A percentile compares a stretch with the other conserved stretches of the same genome.
Conservation (phyloP, 1,140 invertebrate species). For the Periplaneta americana region DNA sequence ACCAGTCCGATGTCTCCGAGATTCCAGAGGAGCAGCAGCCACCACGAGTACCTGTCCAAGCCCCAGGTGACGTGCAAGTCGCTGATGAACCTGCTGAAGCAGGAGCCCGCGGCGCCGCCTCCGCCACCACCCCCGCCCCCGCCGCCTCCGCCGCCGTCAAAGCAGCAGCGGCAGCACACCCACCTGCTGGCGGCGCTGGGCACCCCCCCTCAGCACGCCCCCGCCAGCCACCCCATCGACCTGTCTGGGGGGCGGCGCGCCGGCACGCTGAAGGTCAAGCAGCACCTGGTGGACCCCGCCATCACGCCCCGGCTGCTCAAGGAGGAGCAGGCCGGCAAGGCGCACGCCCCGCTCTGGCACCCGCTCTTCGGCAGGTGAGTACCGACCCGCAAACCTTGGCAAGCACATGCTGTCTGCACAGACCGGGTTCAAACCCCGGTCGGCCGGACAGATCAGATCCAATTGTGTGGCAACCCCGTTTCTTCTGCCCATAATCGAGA, state of each 20-base stretch:
- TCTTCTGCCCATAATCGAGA: too few relatives aligned
- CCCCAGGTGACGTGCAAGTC: constrained; percentile 52
- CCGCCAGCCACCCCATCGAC: neutral
- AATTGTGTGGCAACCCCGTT: too few relatives aligned
- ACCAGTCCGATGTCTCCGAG: constrained; percentile 41
- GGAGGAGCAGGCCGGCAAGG: constrained; percentile 24
- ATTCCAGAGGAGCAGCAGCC: constrained; percentile 26
- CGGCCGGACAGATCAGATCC: too few relatives aligned
- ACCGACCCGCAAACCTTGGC: neutral
- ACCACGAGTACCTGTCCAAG: constrained; percentile 23
- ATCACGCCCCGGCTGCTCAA: constrained; percentile 28
- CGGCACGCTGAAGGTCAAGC: constrained; percentile 37
- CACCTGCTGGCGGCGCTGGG: constrained; percentile 6
- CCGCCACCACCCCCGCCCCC: too few relatives aligned
- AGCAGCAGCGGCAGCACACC: neutral
- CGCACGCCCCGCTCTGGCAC: constrained; percentile 54
- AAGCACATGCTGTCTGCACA: too few relatives aligned
- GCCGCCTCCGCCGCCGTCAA: neutral
- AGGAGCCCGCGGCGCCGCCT: too few relatives aligned
- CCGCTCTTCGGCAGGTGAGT: constrained; percentile 62
- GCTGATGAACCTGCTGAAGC: constrained; percentile 46
- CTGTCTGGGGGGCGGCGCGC: neutral
- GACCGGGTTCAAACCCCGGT: too few relatives aligned
- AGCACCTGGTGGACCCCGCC: constrained; percentile 38
- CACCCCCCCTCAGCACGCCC: neutral